phyloP scores from a whole-genome alignment of 2,113 vertebrate genomes.

The Rousettus leschenaultii region DNA sequence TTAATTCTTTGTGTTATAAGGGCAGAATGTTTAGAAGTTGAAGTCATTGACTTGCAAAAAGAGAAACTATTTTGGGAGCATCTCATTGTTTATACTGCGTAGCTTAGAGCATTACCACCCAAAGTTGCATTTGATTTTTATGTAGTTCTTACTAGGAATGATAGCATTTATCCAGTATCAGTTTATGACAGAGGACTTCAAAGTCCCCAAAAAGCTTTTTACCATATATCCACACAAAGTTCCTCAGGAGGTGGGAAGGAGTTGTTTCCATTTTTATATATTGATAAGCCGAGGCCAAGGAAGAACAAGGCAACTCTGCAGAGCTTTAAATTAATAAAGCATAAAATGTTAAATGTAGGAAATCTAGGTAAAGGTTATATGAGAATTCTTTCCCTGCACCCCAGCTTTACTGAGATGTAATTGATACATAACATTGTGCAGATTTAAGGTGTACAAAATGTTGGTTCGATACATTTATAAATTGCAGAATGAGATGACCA shows the following conservation, averaged over 20 bases:
- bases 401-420: neutral
- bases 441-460: neutral
- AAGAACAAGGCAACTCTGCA: neutral
- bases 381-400: neutral
- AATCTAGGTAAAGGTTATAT: neutral
- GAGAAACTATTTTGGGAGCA: neutral
- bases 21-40: conserved; percentile 39
- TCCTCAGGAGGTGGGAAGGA: neutral
- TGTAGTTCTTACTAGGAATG: neutral
- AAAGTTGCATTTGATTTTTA: neutral
- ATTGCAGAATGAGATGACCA: neutral
- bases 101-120: neutral
- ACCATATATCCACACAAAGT: neutral
- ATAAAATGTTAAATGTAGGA: neutral
- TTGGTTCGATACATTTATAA: neutral
- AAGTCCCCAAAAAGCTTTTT: neutral
- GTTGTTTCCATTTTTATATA: neutral
- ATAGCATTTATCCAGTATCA: neutral
- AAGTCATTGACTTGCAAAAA: conserved; percentile 32
- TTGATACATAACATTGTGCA: neutral
- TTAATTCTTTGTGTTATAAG: conserved; percentile 1
- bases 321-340: neutral
- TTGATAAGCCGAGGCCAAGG: neutral
- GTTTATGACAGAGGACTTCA: neutral
- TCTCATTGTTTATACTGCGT: neutral